Percentiles rank a stretch among this genome's conserved stretches.
Evolutionary conservation across 2,888 invertebrate species (phyloP).

Genomic region (Phytoseiulus persimilis): DNA sequence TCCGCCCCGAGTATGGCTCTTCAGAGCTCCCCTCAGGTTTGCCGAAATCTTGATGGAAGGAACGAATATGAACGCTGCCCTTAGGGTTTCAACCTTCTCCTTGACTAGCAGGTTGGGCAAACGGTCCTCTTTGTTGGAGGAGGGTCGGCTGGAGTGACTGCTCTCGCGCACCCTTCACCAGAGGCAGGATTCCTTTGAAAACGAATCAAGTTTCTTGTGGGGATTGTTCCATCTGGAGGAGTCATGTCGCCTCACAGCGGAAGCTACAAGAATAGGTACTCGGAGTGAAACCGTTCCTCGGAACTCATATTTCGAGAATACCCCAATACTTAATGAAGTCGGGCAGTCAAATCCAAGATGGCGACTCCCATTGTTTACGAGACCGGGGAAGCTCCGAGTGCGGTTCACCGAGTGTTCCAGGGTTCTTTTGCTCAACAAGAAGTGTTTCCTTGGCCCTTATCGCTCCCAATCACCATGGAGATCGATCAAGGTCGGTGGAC

Average conservation of each 20-base stretch:
- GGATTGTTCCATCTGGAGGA: too few species aligned
- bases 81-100: background rate
- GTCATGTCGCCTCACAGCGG: too few species aligned
- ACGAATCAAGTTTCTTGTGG: background rate
- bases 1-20: too few species aligned
- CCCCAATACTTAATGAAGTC: background rate
- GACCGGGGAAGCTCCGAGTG: background rate
- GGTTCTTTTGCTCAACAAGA: background rate
- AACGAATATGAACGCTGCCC: too few species aligned
- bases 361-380: background rate
- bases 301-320: background rate
- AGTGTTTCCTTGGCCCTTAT: background rate
- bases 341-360: background rate
- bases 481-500: background rate
- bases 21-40: too few species aligned
- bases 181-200: background rate
- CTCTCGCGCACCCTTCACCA: background rate
- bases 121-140: background rate
- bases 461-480: background rate
- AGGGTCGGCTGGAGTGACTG: background rate
- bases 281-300: too few species aligned
- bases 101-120: background rate
- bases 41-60: too few species aligned
- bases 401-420: background rate
- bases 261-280: too few species aligned